Evolutionary conservation across 2,113 vertebrate species (phyloP).

Genomic region (Tragulus kanchil): DNA sequence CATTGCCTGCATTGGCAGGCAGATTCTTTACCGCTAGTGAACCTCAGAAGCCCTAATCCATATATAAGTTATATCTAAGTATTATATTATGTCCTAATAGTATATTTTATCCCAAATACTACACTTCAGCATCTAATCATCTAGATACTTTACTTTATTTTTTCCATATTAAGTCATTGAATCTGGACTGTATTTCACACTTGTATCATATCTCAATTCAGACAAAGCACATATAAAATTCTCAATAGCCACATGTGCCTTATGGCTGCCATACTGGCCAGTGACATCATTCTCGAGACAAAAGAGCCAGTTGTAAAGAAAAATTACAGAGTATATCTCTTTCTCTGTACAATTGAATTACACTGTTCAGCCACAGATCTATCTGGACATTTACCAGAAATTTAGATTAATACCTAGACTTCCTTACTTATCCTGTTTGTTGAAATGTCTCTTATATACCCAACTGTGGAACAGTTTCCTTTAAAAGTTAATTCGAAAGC

Average conservation of each 20-base stretch:
- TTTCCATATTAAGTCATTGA: background rate
- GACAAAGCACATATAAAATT: background rate
- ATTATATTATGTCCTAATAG: background rate
- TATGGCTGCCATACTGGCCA: background rate
- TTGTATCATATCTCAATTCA: background rate
- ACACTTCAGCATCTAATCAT: background rate
- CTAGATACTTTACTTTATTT: background rate
- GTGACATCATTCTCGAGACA: slow-evolving; percentile 6
- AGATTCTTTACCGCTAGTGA: background rate
- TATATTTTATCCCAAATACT: background rate
- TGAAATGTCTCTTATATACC: background rate
- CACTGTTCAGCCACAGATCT: background rate
- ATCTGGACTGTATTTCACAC: background rate
- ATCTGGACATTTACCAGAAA: background rate
- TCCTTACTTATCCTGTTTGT: background rate
- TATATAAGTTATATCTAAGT: background rate
- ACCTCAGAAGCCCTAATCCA: background rate
- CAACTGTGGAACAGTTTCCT: slow-evolving; percentile 5
- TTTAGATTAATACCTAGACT: background rate
- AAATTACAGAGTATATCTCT: slow-evolving; percentile 43
- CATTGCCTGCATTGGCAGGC: background rate
- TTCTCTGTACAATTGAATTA: slow-evolving; percentile 25
- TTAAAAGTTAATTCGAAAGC: slow-evolving; percentile 13
- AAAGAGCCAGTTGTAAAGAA: background rate
- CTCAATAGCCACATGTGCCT: background rate